Base-by-base conservation (phyloP, 2,888 invertebrate species). In the Willowsia nigromaculata region DNA sequence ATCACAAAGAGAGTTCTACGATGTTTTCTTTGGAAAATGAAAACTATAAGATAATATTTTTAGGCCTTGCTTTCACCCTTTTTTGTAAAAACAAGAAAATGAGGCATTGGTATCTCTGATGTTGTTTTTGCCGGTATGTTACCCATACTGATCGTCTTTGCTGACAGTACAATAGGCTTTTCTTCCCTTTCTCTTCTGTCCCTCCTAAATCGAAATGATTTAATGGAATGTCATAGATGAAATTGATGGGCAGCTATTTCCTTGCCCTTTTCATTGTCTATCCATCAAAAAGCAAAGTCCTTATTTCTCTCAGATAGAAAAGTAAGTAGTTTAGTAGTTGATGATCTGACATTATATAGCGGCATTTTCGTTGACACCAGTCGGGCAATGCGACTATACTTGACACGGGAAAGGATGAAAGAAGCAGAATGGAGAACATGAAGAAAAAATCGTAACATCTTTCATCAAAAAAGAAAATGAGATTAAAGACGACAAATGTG, bases 211-310 rank as follows among this genome's bases (percentile, higher is more conserved):
- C 68, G 68, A 50, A 80, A 80, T 62, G 82, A 62, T 83, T 83
- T 88, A 88, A 88, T 88, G 88, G 88, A 88, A 88, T 83, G 88
- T 88, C 88, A 88, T 88, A 59, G 53, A 47, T 74, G 83, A 88
- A 87, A 83, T 83, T 88, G 88, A 88, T 88, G 88, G 88, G 82
- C 83, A 83, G 74, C 88, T 50, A 82, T 59, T 88, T 87, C 65
- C 62, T 78, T 33, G 47, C 43, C 53, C 30, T 27, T 62, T 62
- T 47, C 43, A 43, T 7, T 18, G 47, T 37, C 68, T 33, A 15
- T 37, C 37, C 37, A 18, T 22, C n/a, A 18, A n/a, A 11, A 37
- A 25, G 22, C 18, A 68, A 37, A 37, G 68, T n/a, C 30, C 18
- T 62, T 2, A 25, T 43, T 18, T 33, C 6, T 37, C 37, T 68